Evolutionary conservation across 92 coral and sea anemone genomes (phyloP), one percentile per base, ranked within the genome.

Genomic region (Palythoa caribaeorum): DNA sequence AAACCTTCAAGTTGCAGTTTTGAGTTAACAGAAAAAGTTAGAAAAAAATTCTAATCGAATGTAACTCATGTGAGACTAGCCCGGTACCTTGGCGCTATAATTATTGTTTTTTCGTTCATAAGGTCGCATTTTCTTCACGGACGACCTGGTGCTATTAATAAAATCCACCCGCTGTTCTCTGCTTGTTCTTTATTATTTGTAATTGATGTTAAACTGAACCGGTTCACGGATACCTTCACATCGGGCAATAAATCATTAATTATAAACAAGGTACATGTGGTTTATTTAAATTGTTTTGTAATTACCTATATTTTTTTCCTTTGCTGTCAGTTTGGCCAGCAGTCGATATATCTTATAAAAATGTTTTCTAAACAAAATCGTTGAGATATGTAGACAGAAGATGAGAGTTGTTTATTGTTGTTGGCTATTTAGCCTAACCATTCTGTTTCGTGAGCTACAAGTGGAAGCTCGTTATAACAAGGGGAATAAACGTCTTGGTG

Each of bases 321-420:
- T 77, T 77, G 47, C 66, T 77, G 83, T 77, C 83, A 77, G 68
- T 65, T 54, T 77, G 28, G 17, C 47, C 47, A 2, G 47, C n/a
- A 21, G 52, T 53, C 36, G 21, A 8, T 48, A 68, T 81, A 36
- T 19, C 53, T 48, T 44, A 20, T 19, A 21, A 50, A 62, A 20
- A 19, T 81, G 73, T 48, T 81, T 68, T 81, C 63, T 66, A 66
- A 81, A 81, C 86, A 60, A 65, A 81, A 81, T 1, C 62, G 76
- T 36, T 21, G n/a, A 81, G 86, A 68, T 28, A 79, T 81, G 86
- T 81, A 81, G 86, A 51, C n/a, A 11, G 44, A 81, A 68, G 48
- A 81, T 81, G 86, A 81, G 20, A 81, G 62, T 63, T 63, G 76
- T 63, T 47, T 66, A 51, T 65, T 77, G 19, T 9, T 20, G 15